Percentiles rank a stretch among this genome's conserved stretches.
Conservation (phyloP, 2,113 vertebrate genomes). For the Bagarius yarrelli region DNA sequence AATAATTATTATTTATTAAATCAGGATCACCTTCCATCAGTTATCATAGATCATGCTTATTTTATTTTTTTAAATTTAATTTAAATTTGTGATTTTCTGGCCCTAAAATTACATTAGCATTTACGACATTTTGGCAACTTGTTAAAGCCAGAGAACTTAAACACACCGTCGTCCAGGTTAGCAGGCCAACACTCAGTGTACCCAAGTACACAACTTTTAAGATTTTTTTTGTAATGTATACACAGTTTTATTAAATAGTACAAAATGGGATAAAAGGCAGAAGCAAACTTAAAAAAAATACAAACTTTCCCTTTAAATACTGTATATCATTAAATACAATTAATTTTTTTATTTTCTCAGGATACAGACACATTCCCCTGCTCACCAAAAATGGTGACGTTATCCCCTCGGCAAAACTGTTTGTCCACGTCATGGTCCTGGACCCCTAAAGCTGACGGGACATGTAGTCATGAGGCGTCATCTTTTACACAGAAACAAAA, state of each 20-base stretch:
- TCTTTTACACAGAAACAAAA: not conserved
- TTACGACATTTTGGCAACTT: too few relatives aligned
- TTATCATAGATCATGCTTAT: too few relatives aligned
- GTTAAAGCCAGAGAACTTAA: too few relatives aligned
- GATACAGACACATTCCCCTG: constrained; percentile 91
- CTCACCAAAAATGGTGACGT: constrained; percentile 81
- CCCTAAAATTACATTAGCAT: too few relatives aligned
- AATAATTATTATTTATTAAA: too few relatives aligned
- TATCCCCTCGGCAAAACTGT: constrained; percentile 83
- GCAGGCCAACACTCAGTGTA: too few relatives aligned
- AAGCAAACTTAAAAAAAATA: not conserved
- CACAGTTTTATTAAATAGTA: not conserved
- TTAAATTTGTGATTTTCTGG: too few relatives aligned
- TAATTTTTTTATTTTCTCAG: constrained; percentile 60
- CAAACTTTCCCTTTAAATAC: not conserved
- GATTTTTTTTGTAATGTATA: not conserved
- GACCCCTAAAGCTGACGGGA: constrained; percentile 54
- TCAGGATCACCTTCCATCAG: too few relatives aligned
- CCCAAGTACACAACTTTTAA: too few relatives aligned
- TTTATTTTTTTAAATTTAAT: too few relatives aligned
- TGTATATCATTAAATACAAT: too few relatives aligned
- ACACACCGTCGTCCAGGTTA: too few relatives aligned
- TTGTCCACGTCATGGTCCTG: constrained; percentile 78
- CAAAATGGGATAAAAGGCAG: not conserved
- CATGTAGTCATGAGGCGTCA: not conserved